phyloP scores from a whole-genome alignment of 2,797 vertebrate species.

The Okamejei kenojei region DNA sequence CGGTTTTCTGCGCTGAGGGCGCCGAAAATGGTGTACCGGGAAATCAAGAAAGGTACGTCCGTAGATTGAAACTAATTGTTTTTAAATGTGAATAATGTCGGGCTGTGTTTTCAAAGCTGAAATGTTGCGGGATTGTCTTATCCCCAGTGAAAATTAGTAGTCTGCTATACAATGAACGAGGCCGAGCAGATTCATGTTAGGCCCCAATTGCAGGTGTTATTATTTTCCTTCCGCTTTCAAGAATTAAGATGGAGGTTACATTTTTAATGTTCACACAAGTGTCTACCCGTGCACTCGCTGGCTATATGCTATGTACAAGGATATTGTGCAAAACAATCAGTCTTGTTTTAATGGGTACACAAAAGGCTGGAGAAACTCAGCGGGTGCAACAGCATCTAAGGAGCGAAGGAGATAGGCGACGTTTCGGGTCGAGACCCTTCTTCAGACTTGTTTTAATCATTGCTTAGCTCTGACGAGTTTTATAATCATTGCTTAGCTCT shows the following conservation, averaged over 20 bases:
- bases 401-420: too few species aligned
- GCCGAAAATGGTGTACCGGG: slow-evolving; percentile 59
- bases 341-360: too few species aligned
- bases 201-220: not conserved
- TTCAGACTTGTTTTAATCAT: too few species aligned
- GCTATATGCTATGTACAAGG: not conserved
- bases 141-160: not conserved
- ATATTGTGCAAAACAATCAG: not conserved
- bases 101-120: too few species aligned
- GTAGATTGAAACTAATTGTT: too few species aligned
- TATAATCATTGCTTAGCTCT: not conserved
- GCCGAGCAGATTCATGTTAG: not conserved
- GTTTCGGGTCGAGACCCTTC: too few species aligned
- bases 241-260: not conserved
- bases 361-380: too few species aligned
- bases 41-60: slow-evolving; percentile 58
- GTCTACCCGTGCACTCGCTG: not conserved
- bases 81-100: too few species aligned
- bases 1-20: slow-evolving; percentile 62
- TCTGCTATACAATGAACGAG: not conserved
- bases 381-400: too few species aligned
- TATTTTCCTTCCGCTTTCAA: not conserved
- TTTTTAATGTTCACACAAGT: not conserved
- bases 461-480: too few species aligned
- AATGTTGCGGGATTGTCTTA: not conserved